These are phyloP conservation scores for Venustaconcha ellipsiformis DNA, from an alignment of 1,140 invertebrate genomes.

Conservation along the genomic window DNA sequence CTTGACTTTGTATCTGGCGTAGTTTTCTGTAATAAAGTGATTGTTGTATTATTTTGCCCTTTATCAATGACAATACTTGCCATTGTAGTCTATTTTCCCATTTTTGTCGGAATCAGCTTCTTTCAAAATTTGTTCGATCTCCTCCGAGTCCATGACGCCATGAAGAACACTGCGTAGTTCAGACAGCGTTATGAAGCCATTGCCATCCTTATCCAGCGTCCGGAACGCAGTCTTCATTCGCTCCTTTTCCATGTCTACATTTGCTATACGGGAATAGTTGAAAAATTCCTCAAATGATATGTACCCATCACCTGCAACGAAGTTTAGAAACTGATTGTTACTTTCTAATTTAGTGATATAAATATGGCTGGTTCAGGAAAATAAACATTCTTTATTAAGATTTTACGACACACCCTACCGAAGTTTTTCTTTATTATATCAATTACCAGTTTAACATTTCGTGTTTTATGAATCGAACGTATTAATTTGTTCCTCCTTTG, in stretches of 20 bases:
- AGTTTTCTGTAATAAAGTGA: too few species aligned
- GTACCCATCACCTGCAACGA: slow-evolving; percentile 20
- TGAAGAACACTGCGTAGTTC: slow-evolving; percentile 10
- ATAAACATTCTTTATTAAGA: too few species aligned
- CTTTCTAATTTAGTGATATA: too few species aligned
- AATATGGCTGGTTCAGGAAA: too few species aligned
- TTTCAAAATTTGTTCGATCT: slow-evolving; percentile 14
- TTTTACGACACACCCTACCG: too few species aligned
- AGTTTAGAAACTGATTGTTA: too few species aligned
- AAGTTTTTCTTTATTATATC: too few species aligned
- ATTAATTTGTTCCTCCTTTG: too few species aligned
- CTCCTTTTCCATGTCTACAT: slow-evolving; percentile 25
- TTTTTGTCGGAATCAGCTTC: slow-evolving; percentile 23
- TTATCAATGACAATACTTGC: not conserved
- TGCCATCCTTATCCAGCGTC: slow-evolving; percentile 64
- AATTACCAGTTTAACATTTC: too few species aligned
- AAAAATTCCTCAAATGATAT: slow-evolving; percentile 29
- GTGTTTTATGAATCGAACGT: too few species aligned
- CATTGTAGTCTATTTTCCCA: slow-evolving; percentile 28
- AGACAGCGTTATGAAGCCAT: slow-evolving; percentile 34
- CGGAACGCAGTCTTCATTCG: slow-evolving; percentile 26
- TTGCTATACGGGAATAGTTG: slow-evolving; percentile 12
- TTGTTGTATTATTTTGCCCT: too few species aligned
- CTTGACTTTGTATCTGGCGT: too few species aligned
- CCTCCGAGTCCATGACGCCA: not conserved